phyloP scores from a whole-genome alignment of 1,140 invertebrate genomes.

The Leptinotarsa texana region DNA sequence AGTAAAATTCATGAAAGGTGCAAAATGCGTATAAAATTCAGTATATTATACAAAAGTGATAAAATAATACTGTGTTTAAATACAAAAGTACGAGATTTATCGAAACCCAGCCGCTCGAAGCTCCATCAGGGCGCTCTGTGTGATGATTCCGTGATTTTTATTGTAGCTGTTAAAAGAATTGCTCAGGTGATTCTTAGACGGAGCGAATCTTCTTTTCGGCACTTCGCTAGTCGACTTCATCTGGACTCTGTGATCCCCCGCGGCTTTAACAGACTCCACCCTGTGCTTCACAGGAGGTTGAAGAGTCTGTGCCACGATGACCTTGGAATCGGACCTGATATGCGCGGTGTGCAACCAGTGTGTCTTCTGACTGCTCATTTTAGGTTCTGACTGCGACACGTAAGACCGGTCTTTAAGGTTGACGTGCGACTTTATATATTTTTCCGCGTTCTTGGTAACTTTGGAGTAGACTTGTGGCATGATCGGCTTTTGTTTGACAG shows the following conservation, averaged over 20 bases:
- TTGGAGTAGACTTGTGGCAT: slow-evolving; percentile 39
- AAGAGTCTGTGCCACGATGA: slow-evolving; percentile 27
- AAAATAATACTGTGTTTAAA: slow-evolving; percentile 27
- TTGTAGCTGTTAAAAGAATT: slow-evolving; percentile 51
- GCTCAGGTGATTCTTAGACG: slow-evolving; percentile 36
- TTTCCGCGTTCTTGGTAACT: slow-evolving; percentile 42
- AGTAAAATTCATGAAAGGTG: slow-evolving; percentile 27
- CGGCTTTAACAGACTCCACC: slow-evolving; percentile 20
- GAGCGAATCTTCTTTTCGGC: slow-evolving; percentile 33
- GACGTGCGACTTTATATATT: slow-evolving; percentile 37
- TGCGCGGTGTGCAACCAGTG: slow-evolving; percentile 28
- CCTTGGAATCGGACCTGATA: slow-evolving; percentile 42
- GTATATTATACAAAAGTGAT: slow-evolving; percentile 29
- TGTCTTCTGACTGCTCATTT: slow-evolving; percentile 33
- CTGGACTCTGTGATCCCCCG: slow-evolving; percentile 29
- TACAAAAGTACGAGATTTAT: slow-evolving; percentile 34
- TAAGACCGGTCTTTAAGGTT: slow-evolving; percentile 31
- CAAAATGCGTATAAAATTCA: slow-evolving; percentile 29
- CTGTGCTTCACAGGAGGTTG: slow-evolving; percentile 22
- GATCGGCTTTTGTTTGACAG: slow-evolving; percentile 28
- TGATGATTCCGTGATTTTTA: slow-evolving; percentile 53
- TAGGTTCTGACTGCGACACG: slow-evolving; percentile 42
- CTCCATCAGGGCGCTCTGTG: slow-evolving; percentile 53
- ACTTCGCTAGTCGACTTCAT: slow-evolving; percentile 38
- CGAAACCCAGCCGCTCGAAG: slow-evolving; percentile 50